Conservation (phyloP, 2,888 invertebrate species). For the Melinaea menophilus region DNA sequence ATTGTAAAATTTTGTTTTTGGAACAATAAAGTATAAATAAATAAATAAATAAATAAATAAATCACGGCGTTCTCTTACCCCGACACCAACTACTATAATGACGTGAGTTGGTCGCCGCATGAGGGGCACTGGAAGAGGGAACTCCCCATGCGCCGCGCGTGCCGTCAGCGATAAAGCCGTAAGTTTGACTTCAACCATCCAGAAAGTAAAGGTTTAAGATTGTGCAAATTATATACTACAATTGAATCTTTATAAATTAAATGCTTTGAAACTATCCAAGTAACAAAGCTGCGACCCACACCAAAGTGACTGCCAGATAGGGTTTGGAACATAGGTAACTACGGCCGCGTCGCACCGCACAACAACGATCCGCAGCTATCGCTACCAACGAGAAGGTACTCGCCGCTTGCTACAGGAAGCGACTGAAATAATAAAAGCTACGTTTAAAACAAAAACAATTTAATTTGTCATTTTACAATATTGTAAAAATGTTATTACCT, state of each 20-base stretch:
- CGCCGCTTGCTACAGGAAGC: conserved; percentile 86
- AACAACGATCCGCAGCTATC: conserved; percentile 88
- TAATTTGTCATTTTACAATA: background rate
- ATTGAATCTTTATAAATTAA: background rate
- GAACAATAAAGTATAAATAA: too few species aligned
- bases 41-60: too few species aligned
- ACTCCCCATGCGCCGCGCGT: conserved; percentile 84
- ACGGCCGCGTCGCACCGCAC: conserved; percentile 87
- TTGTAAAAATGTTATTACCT: conserved; percentile 62
- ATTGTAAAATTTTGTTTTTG: too few species aligned
- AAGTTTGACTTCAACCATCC: conserved; percentile 84
- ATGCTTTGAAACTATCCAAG: conserved; percentile 43
- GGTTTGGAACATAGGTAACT: conserved; percentile 79
- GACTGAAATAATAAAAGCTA: conserved; percentile 65
- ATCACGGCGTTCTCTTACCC: conserved; percentile 77
- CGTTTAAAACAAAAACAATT: background rate
- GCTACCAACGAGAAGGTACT: conserved; percentile 88
- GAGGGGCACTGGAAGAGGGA: conserved; percentile 85
- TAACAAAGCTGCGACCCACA: conserved; percentile 78
- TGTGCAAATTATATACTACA: conserved; percentile 21
- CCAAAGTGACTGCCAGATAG: conserved; percentile 75
- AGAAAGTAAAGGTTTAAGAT: conserved; percentile 40
- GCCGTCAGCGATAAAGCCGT: conserved; percentile 85
- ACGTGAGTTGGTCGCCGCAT: conserved; percentile 84
- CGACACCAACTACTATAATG: conserved; percentile 85